These are phyloP conservation scores for Drosophila kohkoa DNA, from an alignment of 1,140 invertebrate genomes.

Conservation along the genomic window DNA sequence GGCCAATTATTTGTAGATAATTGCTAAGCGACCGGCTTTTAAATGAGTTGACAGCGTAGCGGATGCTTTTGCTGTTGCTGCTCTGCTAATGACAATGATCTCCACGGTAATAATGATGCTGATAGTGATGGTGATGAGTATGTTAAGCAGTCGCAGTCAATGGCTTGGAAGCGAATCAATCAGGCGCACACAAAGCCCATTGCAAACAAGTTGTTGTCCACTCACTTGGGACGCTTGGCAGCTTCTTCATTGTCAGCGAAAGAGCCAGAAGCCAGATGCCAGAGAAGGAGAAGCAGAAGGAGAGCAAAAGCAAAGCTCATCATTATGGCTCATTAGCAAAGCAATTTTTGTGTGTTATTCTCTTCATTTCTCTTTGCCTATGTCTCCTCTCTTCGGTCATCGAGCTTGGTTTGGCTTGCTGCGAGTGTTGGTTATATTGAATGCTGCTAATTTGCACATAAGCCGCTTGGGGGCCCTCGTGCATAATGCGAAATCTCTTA, in stretches of 20 bases:
- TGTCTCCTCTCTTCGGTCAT: not conserved
- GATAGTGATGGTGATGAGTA: slow-evolving; percentile 26
- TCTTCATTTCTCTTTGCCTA: slow-evolving; percentile 12
- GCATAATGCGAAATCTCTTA: slow-evolving; percentile 65
- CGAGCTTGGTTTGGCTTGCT: not conserved
- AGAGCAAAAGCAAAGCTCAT: slow-evolving; percentile 65
- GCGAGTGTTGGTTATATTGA: slow-evolving; percentile 67
- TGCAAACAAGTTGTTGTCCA: slow-evolving; percentile 41
- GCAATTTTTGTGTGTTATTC: slow-evolving; percentile 70
- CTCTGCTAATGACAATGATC: not conserved
- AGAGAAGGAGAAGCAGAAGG: slow-evolving; percentile 11
- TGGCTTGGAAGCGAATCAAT: slow-evolving; percentile 78
- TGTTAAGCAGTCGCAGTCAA: slow-evolving; percentile 50
- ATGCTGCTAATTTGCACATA: slow-evolving; percentile 79
- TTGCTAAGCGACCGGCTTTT: slow-evolving; percentile 68
- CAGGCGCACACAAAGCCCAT: slow-evolving; percentile 55
- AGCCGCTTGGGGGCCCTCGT: slow-evolving; percentile 58
- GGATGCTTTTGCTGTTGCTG: slow-evolving; percentile 22
- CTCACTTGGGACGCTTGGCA: not conserved
- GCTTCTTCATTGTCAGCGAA: slow-evolving; percentile 4
- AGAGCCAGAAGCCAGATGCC: too few species aligned
- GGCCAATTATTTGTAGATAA: slow-evolving; percentile 76
- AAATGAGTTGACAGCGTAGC: slow-evolving; percentile 66
- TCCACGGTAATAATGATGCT: slow-evolving; percentile 14
- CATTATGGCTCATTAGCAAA: slow-evolving; percentile 82